phyloP scores from a whole-genome alignment of 2,888 invertebrate genomes.

The Aporophyla nigra region DNA sequence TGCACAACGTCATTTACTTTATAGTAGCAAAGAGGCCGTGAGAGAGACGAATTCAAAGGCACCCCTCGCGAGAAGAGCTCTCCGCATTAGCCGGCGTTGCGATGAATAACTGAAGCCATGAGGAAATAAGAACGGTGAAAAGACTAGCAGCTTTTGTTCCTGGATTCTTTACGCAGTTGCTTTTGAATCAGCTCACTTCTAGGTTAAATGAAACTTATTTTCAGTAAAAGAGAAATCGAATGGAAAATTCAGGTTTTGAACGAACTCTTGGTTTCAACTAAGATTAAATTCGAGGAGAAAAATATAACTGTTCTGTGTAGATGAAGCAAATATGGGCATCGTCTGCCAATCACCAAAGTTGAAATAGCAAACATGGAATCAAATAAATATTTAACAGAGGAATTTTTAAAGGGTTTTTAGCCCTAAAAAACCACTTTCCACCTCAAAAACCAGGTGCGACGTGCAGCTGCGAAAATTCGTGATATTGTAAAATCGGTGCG shows the following conservation, averaged over 20 bases:
- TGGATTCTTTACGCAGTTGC: conserved; percentile 45
- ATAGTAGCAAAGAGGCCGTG: conserved; percentile 71
- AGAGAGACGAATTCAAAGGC: conserved; percentile 71
- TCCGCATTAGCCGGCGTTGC: conserved; percentile 71
- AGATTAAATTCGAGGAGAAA: background rate
- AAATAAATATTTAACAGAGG: conserved; percentile 24
- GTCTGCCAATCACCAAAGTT: background rate
- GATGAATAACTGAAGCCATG: conserved; percentile 72
- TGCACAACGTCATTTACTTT: conserved; percentile 75
- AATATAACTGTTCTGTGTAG: background rate
- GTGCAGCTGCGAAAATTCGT: conserved; percentile 64
- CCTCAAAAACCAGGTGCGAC: conserved; percentile 68
- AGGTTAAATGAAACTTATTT: conserved; percentile 35
- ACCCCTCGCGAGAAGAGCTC: conserved; percentile 71
- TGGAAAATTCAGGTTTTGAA: conserved; percentile 9
- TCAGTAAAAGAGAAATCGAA: conserved; percentile 1
- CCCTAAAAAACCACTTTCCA: conserved; percentile 67
- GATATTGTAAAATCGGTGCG: conserved; percentile 72
- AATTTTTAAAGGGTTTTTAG: conserved; percentile 44
- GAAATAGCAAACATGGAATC: conserved; percentile 15
- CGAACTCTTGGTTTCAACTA: background rate
- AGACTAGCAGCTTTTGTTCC: conserved; percentile 59
- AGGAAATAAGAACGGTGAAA: conserved; percentile 62
- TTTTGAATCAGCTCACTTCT: conserved; percentile 51
- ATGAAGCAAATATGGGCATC: background rate